phyloP scores from a whole-genome alignment of 2,888 invertebrate species.

The Tupiocoris notatus region DNA sequence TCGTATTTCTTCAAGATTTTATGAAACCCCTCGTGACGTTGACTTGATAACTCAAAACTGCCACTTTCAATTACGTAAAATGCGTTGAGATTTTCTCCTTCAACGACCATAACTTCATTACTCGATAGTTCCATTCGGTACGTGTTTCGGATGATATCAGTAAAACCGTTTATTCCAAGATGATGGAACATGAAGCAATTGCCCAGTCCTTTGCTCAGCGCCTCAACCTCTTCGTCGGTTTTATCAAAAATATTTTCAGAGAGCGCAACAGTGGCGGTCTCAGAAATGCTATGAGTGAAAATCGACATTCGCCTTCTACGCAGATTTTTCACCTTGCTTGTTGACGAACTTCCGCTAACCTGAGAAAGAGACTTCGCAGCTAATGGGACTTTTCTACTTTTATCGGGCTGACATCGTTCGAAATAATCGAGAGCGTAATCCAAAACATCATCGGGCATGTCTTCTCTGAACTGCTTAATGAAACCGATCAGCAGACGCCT shows the following conservation, averaged over 20 bases:
- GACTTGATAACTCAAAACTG: background rate
- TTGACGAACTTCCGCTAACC: background rate
- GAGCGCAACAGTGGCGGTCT: background rate
- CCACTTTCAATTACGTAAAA: conserved; percentile 24
- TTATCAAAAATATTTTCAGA: conserved; percentile 2
- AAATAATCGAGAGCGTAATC: conserved; percentile 17
- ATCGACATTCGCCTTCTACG: background rate
- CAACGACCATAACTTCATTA: background rate
- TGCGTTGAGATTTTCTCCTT: background rate
- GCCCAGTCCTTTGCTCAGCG: background rate
- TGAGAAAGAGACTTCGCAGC: background rate
- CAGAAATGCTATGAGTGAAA: background rate
- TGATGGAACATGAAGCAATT: conserved; percentile 9
- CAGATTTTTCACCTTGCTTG: background rate
- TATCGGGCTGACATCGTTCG: background rate
- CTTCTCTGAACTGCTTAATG: conserved; percentile 1
- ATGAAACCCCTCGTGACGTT: background rate
- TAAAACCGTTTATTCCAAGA: background rate
- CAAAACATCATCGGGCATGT: conserved; percentile 2
- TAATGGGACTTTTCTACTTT: background rate
- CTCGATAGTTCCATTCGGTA: background rate
- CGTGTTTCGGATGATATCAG: conserved; percentile 4
- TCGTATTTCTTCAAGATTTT: conserved; percentile 5
- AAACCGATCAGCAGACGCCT: conserved; percentile 11
- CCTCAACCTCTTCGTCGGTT: background rate